Evolutionary conservation across 2,797 vertebrate species (phyloP).

Genomic region (Euphonia xanthogaster): DNA sequence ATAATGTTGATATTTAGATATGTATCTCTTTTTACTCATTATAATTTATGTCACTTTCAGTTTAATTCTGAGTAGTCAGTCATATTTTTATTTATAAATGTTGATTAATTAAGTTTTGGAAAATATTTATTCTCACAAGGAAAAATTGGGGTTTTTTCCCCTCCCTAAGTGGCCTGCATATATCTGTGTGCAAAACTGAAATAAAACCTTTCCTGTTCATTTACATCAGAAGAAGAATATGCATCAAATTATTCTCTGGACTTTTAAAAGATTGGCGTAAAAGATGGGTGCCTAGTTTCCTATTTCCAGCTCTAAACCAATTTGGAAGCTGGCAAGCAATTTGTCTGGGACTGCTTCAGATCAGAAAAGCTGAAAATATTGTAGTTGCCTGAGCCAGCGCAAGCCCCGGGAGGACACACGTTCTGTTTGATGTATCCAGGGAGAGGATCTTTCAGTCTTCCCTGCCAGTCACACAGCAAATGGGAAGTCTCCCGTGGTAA

Average conservation of each 20-base stretch:
- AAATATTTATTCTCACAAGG: neutral
- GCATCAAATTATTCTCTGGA: neutral
- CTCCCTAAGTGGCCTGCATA: neutral
- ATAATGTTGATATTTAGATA: neutral
- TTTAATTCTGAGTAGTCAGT: neutral
- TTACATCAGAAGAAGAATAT: neutral
- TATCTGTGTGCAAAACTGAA: neutral
- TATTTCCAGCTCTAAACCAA: neutral
- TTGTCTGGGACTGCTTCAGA: neutral
- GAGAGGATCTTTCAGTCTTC: slow-evolving; percentile 20
- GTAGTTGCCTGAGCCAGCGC: neutral
- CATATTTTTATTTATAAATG: neutral
- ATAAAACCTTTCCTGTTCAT: neutral
- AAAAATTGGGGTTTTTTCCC: neutral
- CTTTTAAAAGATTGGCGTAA: neutral
- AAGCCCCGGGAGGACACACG: fast-evolving
- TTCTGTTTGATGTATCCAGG: neutral
- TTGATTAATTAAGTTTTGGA: neutral
- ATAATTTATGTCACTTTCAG: neutral
- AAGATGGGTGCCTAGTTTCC: neutral
- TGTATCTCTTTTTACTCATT: neutral
- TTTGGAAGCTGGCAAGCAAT: neutral
- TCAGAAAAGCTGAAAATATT: neutral
- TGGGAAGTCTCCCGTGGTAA: neutral
- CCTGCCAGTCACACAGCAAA: neutral